Conservation (phyloP, 2,113 vertebrate genomes). For the Ceratotherium simum region DNA sequence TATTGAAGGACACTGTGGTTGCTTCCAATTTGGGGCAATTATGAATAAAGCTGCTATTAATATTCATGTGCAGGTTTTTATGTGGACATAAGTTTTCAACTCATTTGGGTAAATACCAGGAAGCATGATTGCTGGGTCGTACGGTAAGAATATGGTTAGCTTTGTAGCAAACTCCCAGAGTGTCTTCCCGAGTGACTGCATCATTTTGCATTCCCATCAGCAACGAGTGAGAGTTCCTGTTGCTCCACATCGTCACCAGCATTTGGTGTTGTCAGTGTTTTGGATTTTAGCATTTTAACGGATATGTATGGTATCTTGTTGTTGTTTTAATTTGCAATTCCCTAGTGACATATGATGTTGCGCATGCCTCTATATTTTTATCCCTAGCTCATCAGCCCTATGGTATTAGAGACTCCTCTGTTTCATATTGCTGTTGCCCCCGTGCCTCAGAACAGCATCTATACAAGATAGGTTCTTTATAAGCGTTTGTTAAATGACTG, state of each 20-base stretch:
- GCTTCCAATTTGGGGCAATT: background rate
- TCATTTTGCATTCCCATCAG: background rate
- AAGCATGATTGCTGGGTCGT: background rate
- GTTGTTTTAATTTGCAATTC: background rate
- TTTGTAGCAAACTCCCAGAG: background rate
- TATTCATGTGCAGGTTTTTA: background rate
- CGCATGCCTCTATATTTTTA: background rate
- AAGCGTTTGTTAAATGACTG: background rate
- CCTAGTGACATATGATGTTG: background rate
- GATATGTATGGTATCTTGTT: background rate
- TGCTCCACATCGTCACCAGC: background rate
- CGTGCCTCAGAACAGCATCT: background rate
- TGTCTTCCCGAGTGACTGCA: background rate
- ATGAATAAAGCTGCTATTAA: background rate
- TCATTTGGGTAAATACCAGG: background rate
- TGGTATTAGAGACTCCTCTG: background rate
- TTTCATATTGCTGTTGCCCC: background rate
- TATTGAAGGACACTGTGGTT: background rate
- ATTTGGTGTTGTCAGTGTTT: background rate
- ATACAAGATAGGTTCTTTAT: background rate
- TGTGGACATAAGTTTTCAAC: background rate
- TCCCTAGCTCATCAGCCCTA: background rate
- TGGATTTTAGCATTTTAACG: background rate
- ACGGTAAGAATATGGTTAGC: background rate
- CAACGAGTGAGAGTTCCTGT: background rate